Base-by-base conservation (phyloP, 1,140 invertebrate species). In the Hetaerina americana region DNA sequence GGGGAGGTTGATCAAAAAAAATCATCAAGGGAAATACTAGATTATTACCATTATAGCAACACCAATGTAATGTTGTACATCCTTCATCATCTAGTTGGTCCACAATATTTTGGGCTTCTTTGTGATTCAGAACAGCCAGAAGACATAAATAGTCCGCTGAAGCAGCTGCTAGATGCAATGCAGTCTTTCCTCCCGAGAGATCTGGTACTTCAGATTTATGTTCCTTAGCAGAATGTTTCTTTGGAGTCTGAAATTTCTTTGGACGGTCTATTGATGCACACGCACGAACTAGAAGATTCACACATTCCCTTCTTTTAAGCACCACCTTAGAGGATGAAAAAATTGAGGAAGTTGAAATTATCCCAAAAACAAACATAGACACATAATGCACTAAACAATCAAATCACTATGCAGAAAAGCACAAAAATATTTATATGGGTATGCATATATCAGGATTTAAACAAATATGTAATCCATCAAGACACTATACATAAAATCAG, bases 131-230 rank as follows among this genome's bases (percentile, higher is more conserved):
- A 74, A 80, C 75, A 66, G 76, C 77, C 69, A 83, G 80, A 18
- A 86, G 78, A 77, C 84, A 85, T 25, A 77, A 75, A 25, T 84
- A 81, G 75, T 85, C 83, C 70, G 87, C 87, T 73, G 84, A 87
- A 22, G 85, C 86, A 5, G 86, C 85, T n/a, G 87, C 86, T n/a
- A 89, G 80, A 77, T 89, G 88, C n/a, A 89, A 78, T 1, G 86
- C 86, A 0, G 86, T 87, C 78, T 89, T 88, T 70, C 87, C 87
- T 18, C 40, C 40, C 15, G 40, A 57, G 15, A 57, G 22, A 10
- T 57, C 40, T 10, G 15, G 15, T 57, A 12, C 22, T n/a, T 57
- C 22, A 5, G 2, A 18, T 10, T 57, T 57, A 3, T n/a, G 15
- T 57, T 57, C 40, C 22, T 57, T n/a, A 1, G 22, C 22, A 1